Evolutionary conservation across 2,888 invertebrate species (phyloP), one percentile per base, ranked within the genome.

Genomic region (Tenthredo amoena): DNA sequence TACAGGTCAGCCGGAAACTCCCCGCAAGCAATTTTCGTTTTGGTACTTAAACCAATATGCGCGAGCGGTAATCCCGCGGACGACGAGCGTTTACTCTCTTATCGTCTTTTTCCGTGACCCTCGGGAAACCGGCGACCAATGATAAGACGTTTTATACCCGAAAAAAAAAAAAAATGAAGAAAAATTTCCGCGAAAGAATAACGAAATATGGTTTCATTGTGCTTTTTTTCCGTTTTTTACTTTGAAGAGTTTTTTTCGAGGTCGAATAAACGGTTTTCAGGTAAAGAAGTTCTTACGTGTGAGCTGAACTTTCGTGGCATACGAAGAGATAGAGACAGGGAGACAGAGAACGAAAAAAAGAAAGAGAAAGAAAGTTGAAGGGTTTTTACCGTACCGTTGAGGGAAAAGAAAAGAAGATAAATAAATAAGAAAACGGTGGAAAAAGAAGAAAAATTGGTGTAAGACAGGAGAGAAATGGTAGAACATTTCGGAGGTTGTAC

Each of bases 71-170:
- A 72, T 72, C 72, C 40, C 43, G 12, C 47, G 72, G 43, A 72
- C 72, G 43, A 40, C 72, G 40, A 43, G n/a, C 18, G 21, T 72
- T 72, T 72, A 40, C 72, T 72, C 72, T 43, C 72, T 72, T 72
- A 72, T 72, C 72, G 40, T 72, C 43, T 72, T 43, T 72, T 18
- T 12, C 37, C 37, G 43, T 40, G 72, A 26, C 40, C 40, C 18
- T 21, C 21, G 37, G 43, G 72, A 40, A 31, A 68, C 68, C 26
- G 34, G 34, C 31, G 18, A 31, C 26, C 34, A 68, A 34, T 34
- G 68, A 68, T 68, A 68, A 68, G 68, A 34, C 55, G 18, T 55
- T 68, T 68, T 34, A 15, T 34, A 26, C 34, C 15, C 68, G 10
- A 15, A 5, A 34, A 68, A 26, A 9, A 62, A 62, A 26, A 26